These are phyloP conservation scores for Ditylenchus dipsaci DNA, from an alignment of 1,140 invertebrate genomes.

Conservation along the genomic window DNA sequence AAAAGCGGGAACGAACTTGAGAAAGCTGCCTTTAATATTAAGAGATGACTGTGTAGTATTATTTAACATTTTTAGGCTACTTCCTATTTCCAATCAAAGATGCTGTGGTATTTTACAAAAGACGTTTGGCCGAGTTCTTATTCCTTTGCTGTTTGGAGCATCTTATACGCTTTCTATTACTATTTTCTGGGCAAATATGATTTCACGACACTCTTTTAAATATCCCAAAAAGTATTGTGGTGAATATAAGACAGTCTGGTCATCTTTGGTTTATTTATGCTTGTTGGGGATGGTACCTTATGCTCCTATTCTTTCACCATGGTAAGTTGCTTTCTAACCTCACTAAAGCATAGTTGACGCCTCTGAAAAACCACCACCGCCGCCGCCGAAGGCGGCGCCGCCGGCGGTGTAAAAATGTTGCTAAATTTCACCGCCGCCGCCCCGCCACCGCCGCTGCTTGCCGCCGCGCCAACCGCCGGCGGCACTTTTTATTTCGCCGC, in stretches of 20 bases:
- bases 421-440: too few species aligned
- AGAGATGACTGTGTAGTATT: too few species aligned
- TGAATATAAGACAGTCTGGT: background rate
- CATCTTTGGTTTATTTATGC: background rate
- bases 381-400: too few species aligned
- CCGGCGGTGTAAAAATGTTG: too few species aligned
- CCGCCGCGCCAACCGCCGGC: too few species aligned
- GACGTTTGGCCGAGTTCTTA: background rate
- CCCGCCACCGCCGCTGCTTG: too few species aligned
- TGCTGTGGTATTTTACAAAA: background rate
- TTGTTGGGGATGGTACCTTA: background rate
- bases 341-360: too few species aligned
- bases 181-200: background rate
- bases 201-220: background rate
- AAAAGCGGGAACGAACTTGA: too few species aligned
- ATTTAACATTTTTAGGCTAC: background rate
- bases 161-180: background rate
- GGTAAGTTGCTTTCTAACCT: background rate
- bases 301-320: background rate
- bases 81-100: background rate
- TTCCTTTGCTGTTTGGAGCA: background rate
- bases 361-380: too few species aligned
- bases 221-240: background rate
- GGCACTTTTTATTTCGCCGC: too few species aligned
- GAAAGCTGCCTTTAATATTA: too few species aligned